A percentile compares a stretch with the other conserved stretches of the same genome.
Conservation (phyloP, 1,140 invertebrate genomes). For the Scaptomyza montana region DNA sequence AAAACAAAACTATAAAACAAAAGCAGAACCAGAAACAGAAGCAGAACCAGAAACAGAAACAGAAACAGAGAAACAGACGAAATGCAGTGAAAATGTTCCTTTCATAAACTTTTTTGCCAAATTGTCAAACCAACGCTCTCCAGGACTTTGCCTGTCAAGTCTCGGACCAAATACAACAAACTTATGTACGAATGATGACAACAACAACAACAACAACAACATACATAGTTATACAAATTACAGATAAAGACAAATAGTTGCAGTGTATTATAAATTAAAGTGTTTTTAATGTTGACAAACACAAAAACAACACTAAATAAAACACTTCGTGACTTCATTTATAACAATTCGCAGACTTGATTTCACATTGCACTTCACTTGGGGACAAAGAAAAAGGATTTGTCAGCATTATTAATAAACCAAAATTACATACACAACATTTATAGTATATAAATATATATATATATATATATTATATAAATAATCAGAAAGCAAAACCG, state of each 20-base stretch:
- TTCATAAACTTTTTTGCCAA: constrained; percentile 81
- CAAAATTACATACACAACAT: background rate
- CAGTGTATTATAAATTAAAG: constrained; percentile 31
- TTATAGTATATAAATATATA: constrained; percentile 14
- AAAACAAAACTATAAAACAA: constrained; percentile 35
- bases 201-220: constrained; percentile 43
- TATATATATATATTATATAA: constrained; percentile 26
- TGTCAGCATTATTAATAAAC: constrained; percentile 16
- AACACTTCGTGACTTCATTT: constrained; percentile 19
- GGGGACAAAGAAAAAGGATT: constrained; percentile 11
- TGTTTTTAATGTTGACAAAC: no score
- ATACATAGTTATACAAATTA: constrained; percentile 53
- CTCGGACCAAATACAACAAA: constrained; percentile 64
- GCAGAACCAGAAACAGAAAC: constrained; percentile 27
- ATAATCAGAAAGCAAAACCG: constrained; percentile 23
- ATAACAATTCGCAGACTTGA: constrained; percentile 12
- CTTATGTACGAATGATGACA: constrained; percentile 43
- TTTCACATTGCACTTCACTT: constrained; percentile 26
- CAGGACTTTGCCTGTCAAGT: constrained; percentile 69
- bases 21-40: constrained; percentile 11
- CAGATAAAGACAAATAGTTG: constrained; percentile 37
- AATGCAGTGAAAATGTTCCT: constrained; percentile 74
- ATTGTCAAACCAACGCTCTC: constrained; percentile 82
- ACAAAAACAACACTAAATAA: constrained; percentile 22
- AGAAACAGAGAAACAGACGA: constrained; percentile 50